Percentiles rank a stretch among this genome's conserved stretches.
These are phyloP conservation scores for Eudorcas thomsonii DNA, from an alignment of 2,113 vertebrate genomes.

Conservation along the genomic window DNA sequence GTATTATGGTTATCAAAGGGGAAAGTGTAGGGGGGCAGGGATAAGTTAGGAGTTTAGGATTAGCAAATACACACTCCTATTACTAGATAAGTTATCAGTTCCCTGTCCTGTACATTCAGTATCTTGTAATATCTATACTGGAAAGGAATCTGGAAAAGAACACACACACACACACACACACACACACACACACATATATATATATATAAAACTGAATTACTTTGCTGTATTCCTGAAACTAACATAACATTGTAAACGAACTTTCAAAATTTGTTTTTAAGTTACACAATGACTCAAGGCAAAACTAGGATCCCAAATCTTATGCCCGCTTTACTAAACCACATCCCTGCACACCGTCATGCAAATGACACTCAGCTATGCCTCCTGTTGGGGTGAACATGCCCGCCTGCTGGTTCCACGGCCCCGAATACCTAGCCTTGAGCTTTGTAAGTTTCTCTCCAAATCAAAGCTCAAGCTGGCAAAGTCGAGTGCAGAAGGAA, in stretches of 20 bases:
- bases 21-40: background rate
- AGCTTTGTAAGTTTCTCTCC: background rate
- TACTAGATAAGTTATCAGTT: background rate
- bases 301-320: background rate
- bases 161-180: background rate
- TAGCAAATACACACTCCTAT: background rate
- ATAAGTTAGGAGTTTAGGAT: background rate
- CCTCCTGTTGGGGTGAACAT: fast-evolving
- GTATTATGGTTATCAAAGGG: background rate
- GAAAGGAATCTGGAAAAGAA: background rate
- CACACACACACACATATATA: background rate
- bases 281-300: background rate
- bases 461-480: background rate
- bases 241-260: background rate
- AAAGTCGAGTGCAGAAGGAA: background rate
- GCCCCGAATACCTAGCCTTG: background rate
- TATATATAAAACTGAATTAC: background rate
- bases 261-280: background rate
- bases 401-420: background rate
- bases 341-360: background rate
- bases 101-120: background rate
- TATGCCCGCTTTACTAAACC: background rate
- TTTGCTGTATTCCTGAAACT: background rate
- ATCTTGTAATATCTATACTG: background rate
- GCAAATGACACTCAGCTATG: background rate